Percentiles rank a stretch among this genome's conserved stretches.
Conservation (phyloP, 2,888 invertebrate species). For the Coremacera marginata region DNA sequence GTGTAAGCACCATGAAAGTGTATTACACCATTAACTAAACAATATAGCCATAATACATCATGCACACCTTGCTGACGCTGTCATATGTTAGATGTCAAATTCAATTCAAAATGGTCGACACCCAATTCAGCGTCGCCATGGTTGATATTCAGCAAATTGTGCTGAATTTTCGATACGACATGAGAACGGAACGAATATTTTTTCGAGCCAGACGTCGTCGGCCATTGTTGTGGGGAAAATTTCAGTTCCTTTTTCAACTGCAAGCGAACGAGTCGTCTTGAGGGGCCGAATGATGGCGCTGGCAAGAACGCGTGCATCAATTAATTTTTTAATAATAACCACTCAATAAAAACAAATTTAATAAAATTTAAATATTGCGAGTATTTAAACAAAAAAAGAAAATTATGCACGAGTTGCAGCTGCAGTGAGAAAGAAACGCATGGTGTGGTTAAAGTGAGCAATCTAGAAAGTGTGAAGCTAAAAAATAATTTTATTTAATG, state of each 20-base stretch:
- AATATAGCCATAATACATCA: background rate
- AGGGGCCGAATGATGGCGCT: conserved; percentile 30
- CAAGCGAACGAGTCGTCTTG: conserved; percentile 30
- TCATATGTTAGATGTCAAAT: conserved; percentile 8
- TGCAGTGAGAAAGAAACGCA: background rate
- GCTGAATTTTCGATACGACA: conserved; percentile 5
- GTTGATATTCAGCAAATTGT: conserved; percentile 34
- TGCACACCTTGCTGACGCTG: background rate
- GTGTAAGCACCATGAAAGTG: no score
- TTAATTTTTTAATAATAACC: conserved; percentile 14
- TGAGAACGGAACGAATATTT: conserved; percentile 21
- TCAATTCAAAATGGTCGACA: conserved; percentile 45
- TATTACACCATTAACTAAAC: no score
- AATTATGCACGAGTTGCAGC: conserved; percentile 13
- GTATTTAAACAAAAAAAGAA: conserved; percentile 3
- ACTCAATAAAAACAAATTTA: conserved; percentile 8
- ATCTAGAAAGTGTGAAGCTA: background rate
- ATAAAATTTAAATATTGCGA: conserved; percentile 2
- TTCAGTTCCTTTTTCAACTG: conserved; percentile 45
- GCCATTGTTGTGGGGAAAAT: conserved; percentile 35
- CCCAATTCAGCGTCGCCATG: conserved; percentile 45
- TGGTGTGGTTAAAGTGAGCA: background rate
- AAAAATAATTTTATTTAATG: background rate
- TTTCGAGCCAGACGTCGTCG: background rate
- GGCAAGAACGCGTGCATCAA: conserved; percentile 30